These are phyloP conservation scores for Brevipalpus yothersi DNA, from an alignment of 1,140 invertebrate genomes.

Conservation along the genomic window DNA sequence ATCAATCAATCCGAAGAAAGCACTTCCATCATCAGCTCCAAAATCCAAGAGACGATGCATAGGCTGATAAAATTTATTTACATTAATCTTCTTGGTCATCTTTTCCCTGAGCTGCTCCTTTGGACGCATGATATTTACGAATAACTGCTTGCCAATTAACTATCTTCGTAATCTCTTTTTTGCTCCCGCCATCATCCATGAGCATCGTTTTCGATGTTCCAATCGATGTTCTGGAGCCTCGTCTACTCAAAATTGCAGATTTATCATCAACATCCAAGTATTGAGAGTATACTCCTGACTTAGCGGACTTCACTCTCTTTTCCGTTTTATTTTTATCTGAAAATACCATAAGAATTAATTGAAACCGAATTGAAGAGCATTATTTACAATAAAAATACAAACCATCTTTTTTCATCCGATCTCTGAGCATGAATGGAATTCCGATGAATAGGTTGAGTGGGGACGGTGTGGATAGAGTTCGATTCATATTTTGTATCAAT, in stretches of 20 bases:
- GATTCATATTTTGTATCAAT: constrained; percentile 92
- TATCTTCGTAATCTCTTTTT: constrained; percentile 12
- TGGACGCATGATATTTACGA: constrained; percentile 14
- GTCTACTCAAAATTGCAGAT: background rate
- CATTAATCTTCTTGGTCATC: background rate
- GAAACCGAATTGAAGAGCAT: background rate
- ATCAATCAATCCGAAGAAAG: background rate
- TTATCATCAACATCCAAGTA: background rate
- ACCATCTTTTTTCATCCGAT: background rate
- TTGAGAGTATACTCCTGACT: background rate
- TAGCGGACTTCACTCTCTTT: background rate
- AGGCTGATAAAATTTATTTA: background rate
- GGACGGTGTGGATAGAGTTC: constrained; percentile 85
- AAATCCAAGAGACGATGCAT: background rate
- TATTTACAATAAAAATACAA: background rate
- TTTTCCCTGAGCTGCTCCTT: constrained; percentile 5
- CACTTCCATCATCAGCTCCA: background rate
- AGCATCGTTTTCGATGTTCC: constrained; percentile 1
- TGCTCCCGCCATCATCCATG: background rate
- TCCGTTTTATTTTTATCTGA: background rate
- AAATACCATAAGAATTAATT: background rate
- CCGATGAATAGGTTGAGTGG: constrained; percentile 82
- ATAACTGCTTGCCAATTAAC: constrained; percentile 14
- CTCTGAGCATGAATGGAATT: constrained; percentile 2
- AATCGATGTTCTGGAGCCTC: background rate